Evolutionary conservation across 2,888 invertebrate species (phyloP).

Genomic region (Dyspetes luteomarginatus): DNA sequence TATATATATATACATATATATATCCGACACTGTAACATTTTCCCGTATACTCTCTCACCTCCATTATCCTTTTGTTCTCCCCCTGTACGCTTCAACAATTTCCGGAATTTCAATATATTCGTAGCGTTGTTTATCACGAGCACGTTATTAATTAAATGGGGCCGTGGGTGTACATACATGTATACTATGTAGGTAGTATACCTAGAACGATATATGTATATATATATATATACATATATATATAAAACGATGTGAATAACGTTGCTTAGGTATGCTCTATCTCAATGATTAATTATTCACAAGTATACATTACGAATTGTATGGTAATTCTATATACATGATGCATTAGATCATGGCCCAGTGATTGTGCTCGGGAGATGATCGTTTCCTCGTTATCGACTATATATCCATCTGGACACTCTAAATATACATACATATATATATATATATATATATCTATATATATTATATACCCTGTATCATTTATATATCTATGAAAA

Average conservation of each 20-base stretch:
- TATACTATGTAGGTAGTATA: neutral
- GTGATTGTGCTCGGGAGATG: constrained; percentile 9
- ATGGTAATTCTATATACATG: constrained; percentile 4
- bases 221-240: constrained; percentile 6
- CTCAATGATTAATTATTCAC: constrained; percentile 47
- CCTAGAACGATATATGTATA: neutral
- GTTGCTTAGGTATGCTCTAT: constrained; percentile 12
- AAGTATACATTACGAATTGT: constrained; percentile 16
- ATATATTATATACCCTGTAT: neutral
- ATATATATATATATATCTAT: constrained; percentile 21
- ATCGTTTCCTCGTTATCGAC: constrained; percentile 43
- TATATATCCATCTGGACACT: constrained; percentile 3
- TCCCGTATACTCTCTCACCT: neutral
- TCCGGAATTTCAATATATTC: constrained; percentile 53
- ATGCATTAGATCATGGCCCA: constrained; percentile 14
- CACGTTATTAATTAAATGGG: constrained; percentile 49
- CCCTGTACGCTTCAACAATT: constrained; percentile 19
- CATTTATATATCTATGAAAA: neutral
- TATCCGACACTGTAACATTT: neutral
- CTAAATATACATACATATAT: neutral
- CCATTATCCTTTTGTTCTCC: neutral
- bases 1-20: neutral
- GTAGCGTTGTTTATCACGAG: constrained; percentile 44
- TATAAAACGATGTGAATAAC: constrained; percentile 7
- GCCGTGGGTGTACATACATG: neutral